A percentile compares a stretch with the other conserved stretches of the same genome.
These are phyloP conservation scores for Zygogramma bicolorata DNA, from an alignment of 2,888 invertebrate genomes.

Conservation along the genomic window DNA sequence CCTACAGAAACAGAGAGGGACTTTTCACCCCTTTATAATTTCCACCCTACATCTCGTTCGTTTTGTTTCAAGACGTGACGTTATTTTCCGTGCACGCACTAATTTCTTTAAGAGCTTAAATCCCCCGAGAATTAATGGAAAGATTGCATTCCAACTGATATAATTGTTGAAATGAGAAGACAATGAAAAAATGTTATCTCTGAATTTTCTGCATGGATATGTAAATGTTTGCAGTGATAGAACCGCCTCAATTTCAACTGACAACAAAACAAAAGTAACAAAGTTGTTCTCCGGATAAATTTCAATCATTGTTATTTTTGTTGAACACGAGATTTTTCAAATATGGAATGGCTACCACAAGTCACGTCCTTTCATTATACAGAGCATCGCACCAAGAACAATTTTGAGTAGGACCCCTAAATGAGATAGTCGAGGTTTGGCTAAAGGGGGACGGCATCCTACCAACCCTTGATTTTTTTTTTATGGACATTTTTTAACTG, in stretches of 20 bases:
- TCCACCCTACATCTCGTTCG: slow-evolving; percentile 61
- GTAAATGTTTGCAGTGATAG: background rate
- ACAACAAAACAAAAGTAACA: background rate
- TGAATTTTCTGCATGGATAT: background rate
- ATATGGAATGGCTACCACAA: too few relatives aligned
- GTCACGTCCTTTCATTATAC: too few relatives aligned
- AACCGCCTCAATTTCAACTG: background rate
- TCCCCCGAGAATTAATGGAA: slow-evolving; percentile 60
- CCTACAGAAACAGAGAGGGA: slow-evolving; percentile 57
- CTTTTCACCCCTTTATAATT: slow-evolving; percentile 54
- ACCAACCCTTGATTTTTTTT: too few relatives aligned
- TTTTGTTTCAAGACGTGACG: slow-evolving; percentile 64
- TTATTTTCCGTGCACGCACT: slow-evolving; percentile 63
- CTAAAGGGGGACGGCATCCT: too few relatives aligned
- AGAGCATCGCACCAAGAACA: too few relatives aligned
- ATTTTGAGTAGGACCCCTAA: too few relatives aligned
- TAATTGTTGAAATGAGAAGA: slow-evolving; percentile 51
- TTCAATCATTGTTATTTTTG: too few relatives aligned
- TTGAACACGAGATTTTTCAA: too few relatives aligned
- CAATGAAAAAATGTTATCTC: background rate
- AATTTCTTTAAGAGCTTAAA: slow-evolving; percentile 63
- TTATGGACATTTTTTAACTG: too few relatives aligned
- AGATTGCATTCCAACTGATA: slow-evolving; percentile 56
- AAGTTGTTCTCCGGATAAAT: too few relatives aligned
- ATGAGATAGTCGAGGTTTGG: too few relatives aligned